Conservation (phyloP, 1,140 invertebrate genomes). For the Scaptodrosophila lebanonensis region DNA sequence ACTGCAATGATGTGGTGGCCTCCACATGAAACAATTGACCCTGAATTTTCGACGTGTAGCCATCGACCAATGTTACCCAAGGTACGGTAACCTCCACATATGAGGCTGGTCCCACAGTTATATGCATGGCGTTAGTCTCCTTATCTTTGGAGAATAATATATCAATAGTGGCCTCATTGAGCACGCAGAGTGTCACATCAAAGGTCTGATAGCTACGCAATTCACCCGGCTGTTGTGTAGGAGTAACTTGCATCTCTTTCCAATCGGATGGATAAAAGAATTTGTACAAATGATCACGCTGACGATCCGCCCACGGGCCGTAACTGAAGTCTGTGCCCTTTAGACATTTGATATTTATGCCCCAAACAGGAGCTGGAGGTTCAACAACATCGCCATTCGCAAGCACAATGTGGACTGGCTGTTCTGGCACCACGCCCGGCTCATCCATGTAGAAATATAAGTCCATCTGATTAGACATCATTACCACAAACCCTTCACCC, state of each 20-base stretch:
- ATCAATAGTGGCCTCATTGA: constrained; percentile 95
- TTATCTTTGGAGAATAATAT: constrained; percentile 97
- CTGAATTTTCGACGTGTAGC: constrained; percentile 93
- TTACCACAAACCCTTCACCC: constrained; percentile 95
- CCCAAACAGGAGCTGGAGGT: constrained; percentile 94
- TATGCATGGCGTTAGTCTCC: constrained; percentile 97
- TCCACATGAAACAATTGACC: constrained; percentile 95
- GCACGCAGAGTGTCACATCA: constrained; percentile 92
- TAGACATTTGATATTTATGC: constrained; percentile 96
- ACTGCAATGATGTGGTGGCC: constrained; percentile 95
- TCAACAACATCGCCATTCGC: constrained; percentile 96
- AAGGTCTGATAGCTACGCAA: constrained; percentile 92
- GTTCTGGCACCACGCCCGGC: constrained; percentile 91
- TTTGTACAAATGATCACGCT: constrained; percentile 95
- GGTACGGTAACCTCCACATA: constrained; percentile 97
- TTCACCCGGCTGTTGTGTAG: constrained; percentile 89
- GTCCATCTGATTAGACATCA: constrained; percentile 96
- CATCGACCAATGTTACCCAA: constrained; percentile 90
- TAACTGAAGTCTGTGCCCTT: constrained; percentile 98
- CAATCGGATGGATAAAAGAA: constrained; percentile 97
- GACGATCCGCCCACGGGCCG: constrained; percentile 98
- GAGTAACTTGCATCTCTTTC: constrained; percentile 85
- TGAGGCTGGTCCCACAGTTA: constrained; percentile 94
- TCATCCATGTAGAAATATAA: constrained; percentile 98
- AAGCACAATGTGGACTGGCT: constrained; percentile 91